Evolutionary conservation across 2,797 vertebrate genomes (phyloP), one percentile per base, ranked within the genome.

Genomic region (Lagodon rhomboides): DNA sequence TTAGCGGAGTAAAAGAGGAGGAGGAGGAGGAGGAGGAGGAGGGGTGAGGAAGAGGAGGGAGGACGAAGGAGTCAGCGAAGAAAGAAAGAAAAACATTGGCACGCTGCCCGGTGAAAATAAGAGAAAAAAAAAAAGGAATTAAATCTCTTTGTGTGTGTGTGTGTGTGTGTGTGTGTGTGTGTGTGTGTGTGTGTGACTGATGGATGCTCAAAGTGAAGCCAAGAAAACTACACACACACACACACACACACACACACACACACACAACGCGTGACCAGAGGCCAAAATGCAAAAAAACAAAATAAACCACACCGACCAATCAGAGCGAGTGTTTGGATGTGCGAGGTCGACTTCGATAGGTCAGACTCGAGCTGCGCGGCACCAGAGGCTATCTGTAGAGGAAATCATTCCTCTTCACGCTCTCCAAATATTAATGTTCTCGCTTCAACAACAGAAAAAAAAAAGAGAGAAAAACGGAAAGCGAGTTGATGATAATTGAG

Each of bases 21-120:
- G 16, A 17, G 22, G 49, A 51, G 62, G 50, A 7, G 51, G 67
- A 38, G 22, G 46, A 27, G 13, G 12, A 4, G 38, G 34, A 9
- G 18, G 12, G 53, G 16, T 50, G 17, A 55, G 1, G 1, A 20
- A 4, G 65, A 64, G 50, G 50, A 65, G 47, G 49, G 16, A 15
- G 53, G 55, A 12, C 4, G 59, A 47, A 43, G 15, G 0, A 87
- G 84, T 90, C 83, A 86, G 84, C 17, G 56, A 75, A 86, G 82
- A 77, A 85, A 86, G 82, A 77, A 85, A 85, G 73, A 64, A 78
- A 81, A 91, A 86, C 84, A 86, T 75, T 92, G 93, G 87, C 89
- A 22, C 66, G 44, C 47, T 80, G 83, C 90, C 92, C 44, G 18
- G 82, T 82, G 73, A 61, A 88, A 73, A 55, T 79, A 49, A 12